Base-by-base conservation (phyloP, 2,113 vertebrate species). In the Pungitius pungitius region DNA sequence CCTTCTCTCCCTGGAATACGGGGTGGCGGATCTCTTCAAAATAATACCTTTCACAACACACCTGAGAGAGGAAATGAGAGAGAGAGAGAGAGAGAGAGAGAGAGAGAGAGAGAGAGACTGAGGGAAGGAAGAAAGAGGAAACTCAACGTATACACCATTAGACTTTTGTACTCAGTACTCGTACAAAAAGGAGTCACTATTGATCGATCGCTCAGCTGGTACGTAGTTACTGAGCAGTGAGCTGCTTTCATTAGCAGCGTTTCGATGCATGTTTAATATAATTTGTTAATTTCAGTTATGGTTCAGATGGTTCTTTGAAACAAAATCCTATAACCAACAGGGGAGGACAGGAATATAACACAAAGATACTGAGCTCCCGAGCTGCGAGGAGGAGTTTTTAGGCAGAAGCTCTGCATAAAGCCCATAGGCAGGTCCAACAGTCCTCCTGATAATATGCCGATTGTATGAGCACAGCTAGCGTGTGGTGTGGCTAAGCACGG, bases 401-500 rank as follows among this genome's bases (percentile, higher is more conserved):
- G 57, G n/a, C n/a, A 63, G 45, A 22, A 27, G 27, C 27, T 87
- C 82, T 87, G 58, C 77, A 87, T 82, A 84, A 86, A 91, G 77
- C 81, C 85, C 42, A 80, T 78, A 87, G 83, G 84, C 77, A 89
- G 78, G 87, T 87, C 88, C 88, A 90, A 40, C 66, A 40, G 60
- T 35, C 74, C 75, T 71, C 54, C 61, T 86, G 80, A 85, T 85
- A 75, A 84, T 85, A 85, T 84, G 77, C 78, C 84, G 88, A 89
- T 88, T 91, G 86, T 89, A 60, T 81, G 85, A 73, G 80, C 81
- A 80, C 83, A 86, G 86, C 87, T 85, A 89, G 83, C 84, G 71
- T 82, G 87, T 83, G 79, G 88, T 75, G 83, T 85, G 83, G 82
- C 83, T 84, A 85, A 88, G 71, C 83, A 85, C 8, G 73, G 84